These are phyloP conservation scores for Scaptomyza graminum DNA, from an alignment of 1,140 invertebrate species.

Conservation along the genomic window DNA sequence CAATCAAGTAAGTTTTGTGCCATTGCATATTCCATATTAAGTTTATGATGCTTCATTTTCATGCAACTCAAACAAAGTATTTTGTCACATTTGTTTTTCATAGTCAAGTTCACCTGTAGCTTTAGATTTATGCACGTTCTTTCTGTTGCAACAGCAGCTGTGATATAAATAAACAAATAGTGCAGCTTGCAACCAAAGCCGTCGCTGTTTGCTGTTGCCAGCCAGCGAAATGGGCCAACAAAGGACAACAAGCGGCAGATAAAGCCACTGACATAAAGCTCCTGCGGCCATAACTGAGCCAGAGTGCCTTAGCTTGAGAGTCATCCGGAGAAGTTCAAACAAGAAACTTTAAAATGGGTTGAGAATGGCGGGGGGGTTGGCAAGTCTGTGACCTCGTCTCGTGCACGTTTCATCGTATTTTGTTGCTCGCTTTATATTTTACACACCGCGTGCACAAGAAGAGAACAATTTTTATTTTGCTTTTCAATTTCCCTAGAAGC, in stretches of 20 bases:
- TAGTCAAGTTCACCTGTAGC: slow-evolving; percentile 38
- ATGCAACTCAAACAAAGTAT: too few species aligned
- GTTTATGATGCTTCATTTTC: too few species aligned
- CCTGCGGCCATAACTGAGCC: slow-evolving; percentile 45
- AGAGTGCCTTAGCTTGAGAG: not conserved
- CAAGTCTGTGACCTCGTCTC: slow-evolving; percentile 27
- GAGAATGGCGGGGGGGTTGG: not conserved
- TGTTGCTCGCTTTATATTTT: slow-evolving; percentile 20
- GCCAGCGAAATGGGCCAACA: slow-evolving; percentile 44
- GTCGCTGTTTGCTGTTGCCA: slow-evolving; percentile 8
- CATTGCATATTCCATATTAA: too few species aligned
- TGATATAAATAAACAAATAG: slow-evolving; percentile 70
- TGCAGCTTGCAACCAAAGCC: slow-evolving; percentile 9
- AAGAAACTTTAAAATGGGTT: slow-evolving; percentile 36
- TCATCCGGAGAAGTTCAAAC: slow-evolving; percentile 30
- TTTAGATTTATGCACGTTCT: slow-evolving; percentile 44
- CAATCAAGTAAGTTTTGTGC: too few species aligned
- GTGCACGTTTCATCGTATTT: slow-evolving; percentile 1
- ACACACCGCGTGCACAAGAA: slow-evolving; percentile 32
- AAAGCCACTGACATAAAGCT: slow-evolving; percentile 48
- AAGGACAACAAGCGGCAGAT: slow-evolving; percentile 26
- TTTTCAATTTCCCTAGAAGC: slow-evolving; percentile 72
- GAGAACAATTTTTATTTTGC: slow-evolving; percentile 34
- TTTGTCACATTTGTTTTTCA: not conserved
- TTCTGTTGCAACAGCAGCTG: slow-evolving; percentile 44